Base-by-base conservation (phyloP, 1,140 invertebrate genomes). In the Physella acuta region DNA sequence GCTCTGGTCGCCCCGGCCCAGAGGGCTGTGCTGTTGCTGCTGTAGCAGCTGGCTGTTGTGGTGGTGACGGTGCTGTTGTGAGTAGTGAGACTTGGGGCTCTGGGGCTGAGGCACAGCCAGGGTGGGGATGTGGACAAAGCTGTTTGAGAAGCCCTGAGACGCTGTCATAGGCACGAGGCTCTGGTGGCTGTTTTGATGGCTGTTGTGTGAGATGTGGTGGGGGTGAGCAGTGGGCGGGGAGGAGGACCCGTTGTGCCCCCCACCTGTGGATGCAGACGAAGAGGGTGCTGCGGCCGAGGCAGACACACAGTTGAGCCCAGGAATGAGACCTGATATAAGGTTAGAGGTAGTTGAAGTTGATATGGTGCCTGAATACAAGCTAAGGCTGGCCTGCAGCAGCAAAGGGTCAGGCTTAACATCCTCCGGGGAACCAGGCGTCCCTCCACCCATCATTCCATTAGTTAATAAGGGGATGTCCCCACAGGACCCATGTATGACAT, bases 381-480 rank as follows among this genome's bases (percentile, higher is more conserved):
- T 58, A 64, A 73, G 26, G 73, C 68, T 70, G 74, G 72, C 70
- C 53, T 74, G 72, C 8, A 80, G 72, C 39, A 78, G 66, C 24
- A 71, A 69, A 14, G 78, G 75, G 64, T 80, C 79, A 11, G 80
- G 80, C 73, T 82, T 82, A 34, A 82, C 75, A 66, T 82, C 81
- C 55, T 77, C 75, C 2, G 74, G 71, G 3, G 77, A 75, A 17
- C 59, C 44, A 34, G 75, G 75, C 3, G 60, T 28, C 49, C 44
- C 56, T 11, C 59, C 69, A 44, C 76, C 75, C 8, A 75, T 51
- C 26, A 58, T 20, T 11, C 56, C 56, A 51, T 59, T 59, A 20
- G 55, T 2, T 33, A 68, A 14, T 2, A 44, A 26, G 20, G 81
- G 62, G 24, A 73, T 53, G 65, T 79, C 75, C 33, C 74, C 73